These are phyloP conservation scores for Alviniconcha strummeri DNA, from an alignment of 2,888 invertebrate genomes.

Conservation along the genomic window DNA sequence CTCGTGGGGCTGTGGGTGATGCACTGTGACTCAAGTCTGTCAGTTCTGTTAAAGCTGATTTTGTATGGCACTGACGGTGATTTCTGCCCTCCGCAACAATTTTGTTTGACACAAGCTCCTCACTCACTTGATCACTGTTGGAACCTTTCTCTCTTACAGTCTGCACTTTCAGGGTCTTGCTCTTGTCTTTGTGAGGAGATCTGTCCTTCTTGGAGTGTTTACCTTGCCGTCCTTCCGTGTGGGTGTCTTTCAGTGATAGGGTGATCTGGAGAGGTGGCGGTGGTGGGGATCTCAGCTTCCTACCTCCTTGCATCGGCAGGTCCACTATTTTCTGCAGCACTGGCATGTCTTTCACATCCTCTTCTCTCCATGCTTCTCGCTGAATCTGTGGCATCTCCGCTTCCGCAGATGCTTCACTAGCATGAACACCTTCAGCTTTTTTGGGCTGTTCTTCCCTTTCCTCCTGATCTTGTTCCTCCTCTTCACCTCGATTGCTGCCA, in stretches of 20 bases:
- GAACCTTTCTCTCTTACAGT: neutral
- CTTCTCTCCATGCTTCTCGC: conserved; percentile 26
- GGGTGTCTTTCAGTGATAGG: neutral
- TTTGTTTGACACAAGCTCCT: neutral
- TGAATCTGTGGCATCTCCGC: conserved; percentile 25
- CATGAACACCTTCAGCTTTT: neutral
- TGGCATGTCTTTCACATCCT: conserved; percentile 31
- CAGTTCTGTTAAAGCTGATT: neutral
- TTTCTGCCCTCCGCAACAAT: neutral
- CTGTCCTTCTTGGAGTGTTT: neutral
- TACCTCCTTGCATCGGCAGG: neutral
- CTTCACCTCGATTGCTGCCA: neutral
- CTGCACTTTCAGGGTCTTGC: neutral
- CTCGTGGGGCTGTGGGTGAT: neutral
- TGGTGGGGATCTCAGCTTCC: conserved; percentile 6
- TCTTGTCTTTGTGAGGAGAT: neutral
- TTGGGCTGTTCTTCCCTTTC: neutral
- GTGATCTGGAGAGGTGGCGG: conserved; percentile 25
- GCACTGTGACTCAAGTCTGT: neutral
- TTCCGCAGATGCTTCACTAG: neutral
- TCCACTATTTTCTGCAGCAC: conserved; percentile 28
- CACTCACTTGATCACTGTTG: neutral
- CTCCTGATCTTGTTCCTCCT: neutral
- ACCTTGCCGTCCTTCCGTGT: neutral
- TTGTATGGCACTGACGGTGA: neutral